phyloP scores from a whole-genome alignment of 2,113 vertebrate species.

The Gallinago paraguaiae region DNA sequence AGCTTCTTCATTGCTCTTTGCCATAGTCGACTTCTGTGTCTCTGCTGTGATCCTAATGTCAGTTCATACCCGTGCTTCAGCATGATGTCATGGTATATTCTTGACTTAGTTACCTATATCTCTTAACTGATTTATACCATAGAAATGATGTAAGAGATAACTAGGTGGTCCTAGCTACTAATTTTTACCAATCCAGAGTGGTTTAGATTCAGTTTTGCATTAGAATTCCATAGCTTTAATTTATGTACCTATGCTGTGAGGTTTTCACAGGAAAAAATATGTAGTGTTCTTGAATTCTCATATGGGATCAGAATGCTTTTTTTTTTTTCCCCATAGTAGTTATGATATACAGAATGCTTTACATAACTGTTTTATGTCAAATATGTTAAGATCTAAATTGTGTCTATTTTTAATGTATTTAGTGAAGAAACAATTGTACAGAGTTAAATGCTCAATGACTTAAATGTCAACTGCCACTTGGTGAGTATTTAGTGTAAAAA shows the following conservation, averaged over 20 bases:
- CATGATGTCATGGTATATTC: not conserved
- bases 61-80: not conserved
- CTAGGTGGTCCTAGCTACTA: not conserved
- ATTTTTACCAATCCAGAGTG: not conserved
- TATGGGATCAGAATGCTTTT: not conserved
- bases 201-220: not conserved
- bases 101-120: not conserved
- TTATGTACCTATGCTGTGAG: not conserved
- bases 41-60: not conserved
- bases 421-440: not conserved
- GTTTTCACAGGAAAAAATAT: not conserved
- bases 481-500: not conserved
- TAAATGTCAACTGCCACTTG: not conserved
- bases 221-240: not conserved
- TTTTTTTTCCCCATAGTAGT: not conserved
- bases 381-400: not conserved
- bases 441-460: not conserved
- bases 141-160: not conserved
- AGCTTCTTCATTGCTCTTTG: not conserved
- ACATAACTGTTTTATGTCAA: not conserved
- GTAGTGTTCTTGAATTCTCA: not conserved
- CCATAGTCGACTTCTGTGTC: not conserved
- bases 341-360: not conserved
- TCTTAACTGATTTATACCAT: not conserved
- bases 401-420: not conserved